A percentile compares a stretch with the other conserved stretches of the same genome.
Evolutionary conservation across 2,113 vertebrate genomes (phyloP).

Genomic region (Microcebus murinus): DNA sequence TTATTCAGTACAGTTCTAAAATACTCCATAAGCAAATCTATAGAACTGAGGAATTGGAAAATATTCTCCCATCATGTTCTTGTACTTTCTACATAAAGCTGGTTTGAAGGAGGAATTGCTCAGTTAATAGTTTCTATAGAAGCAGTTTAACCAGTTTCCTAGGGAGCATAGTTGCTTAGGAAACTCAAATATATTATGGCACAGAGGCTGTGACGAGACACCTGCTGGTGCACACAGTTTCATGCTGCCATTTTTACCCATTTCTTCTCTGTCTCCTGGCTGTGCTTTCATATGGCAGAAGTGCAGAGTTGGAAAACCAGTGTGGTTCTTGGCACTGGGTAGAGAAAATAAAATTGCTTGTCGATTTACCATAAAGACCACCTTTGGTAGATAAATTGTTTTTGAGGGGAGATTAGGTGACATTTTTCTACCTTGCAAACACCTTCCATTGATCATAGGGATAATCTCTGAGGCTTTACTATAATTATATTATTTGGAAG

Average conservation of each 20-base stretch:
- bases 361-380: constrained; percentile 35
- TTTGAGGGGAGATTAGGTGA: constrained; percentile 1
- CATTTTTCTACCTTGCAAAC: neutral
- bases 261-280: constrained; percentile 36
- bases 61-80: constrained; percentile 35
- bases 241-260: constrained; percentile 54
- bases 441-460: neutral
- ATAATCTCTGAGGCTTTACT: constrained; percentile 51
- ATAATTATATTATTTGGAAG: constrained; percentile 58
- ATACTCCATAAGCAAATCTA: constrained; percentile 42
- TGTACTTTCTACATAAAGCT: constrained; percentile 48
- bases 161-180: constrained; percentile 75
- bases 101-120: constrained; percentile 61
- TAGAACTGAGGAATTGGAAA: neutral
- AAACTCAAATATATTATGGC: constrained; percentile 60
- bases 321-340: constrained; percentile 27
- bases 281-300: constrained; percentile 47
- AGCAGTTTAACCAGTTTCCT: constrained; percentile 75
- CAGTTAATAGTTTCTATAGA: constrained; percentile 73
- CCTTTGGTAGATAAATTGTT: constrained; percentile 24
- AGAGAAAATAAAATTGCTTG: constrained; percentile 36
- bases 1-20: constrained; percentile 25
- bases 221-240: constrained; percentile 43
- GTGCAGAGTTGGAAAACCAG: constrained; percentile 30
- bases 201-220: constrained; percentile 36